Evolutionary conservation across 2,113 vertebrate genomes (phyloP).

Genomic region (Myiozetetes cayanensis): DNA sequence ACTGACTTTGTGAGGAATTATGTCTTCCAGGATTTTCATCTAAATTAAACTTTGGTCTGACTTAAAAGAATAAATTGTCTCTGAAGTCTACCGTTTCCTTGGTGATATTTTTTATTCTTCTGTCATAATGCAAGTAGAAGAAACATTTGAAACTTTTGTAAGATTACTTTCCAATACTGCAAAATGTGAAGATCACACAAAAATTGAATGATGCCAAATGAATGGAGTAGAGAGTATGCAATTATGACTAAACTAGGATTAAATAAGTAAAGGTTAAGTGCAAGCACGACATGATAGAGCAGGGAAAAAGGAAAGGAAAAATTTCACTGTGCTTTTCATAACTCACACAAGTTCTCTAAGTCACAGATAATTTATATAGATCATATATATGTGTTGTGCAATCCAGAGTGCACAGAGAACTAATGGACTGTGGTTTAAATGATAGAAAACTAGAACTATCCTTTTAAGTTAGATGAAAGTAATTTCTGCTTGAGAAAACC

Average conservation of each 20-base stretch:
- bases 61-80: constrained; percentile 68
- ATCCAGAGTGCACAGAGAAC: neutral
- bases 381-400: accelerated
- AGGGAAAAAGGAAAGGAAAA: neutral
- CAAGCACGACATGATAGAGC: neutral
- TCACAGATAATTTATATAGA: neutral
- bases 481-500: neutral
- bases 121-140: constrained; percentile 12
- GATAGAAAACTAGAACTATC: neutral
- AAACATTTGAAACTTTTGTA: constrained; percentile 49
- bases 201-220: constrained; percentile 35
- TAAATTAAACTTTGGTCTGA: constrained; percentile 69
- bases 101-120: constrained; percentile 57
- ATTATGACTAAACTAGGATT: constrained; percentile 42
- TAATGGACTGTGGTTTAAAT: neutral
- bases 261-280: constrained; percentile 54
- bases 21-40: constrained; percentile 67
- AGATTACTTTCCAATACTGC: constrained; percentile 17
- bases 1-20: constrained; percentile 66
- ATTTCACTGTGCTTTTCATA: neutral
- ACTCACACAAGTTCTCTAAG: neutral
- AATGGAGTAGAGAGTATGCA: constrained; percentile 1
- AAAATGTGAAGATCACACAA: constrained; percentile 22
- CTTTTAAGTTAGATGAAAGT: neutral
- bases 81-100: constrained; percentile 57